Base-by-base conservation (phyloP, 1,140 invertebrate genomes). In the Scaptomyza montana region DNA sequence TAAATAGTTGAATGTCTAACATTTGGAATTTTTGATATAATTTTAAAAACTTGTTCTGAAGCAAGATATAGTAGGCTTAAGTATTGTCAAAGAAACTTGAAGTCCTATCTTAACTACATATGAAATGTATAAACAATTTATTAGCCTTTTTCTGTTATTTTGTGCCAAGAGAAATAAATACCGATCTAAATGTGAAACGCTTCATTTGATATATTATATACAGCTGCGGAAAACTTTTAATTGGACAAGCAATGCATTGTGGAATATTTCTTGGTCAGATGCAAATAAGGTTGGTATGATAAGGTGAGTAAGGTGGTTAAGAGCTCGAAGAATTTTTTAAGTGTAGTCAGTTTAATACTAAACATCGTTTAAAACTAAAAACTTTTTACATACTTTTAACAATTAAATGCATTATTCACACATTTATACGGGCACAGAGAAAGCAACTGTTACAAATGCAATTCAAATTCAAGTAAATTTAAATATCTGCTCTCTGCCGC, bases 381-480 rank as follows among this genome's bases (percentile, higher is more conserved):
- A 4, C 16, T 5, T 6, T n/a, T 16, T 4, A 30, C 21, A 12
- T 45, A 43, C 3, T 45, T 46, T 45, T 28, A 12, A 25, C 25
- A 21, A 39, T 39, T 39, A 9, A 43, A 43, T 9, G 41, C 12
- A 13, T 57, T 59, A 7, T 30, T 57, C 25, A 50, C 13, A 39
- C 4, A 41, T 41, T 30, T 25, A 13, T 55, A 47, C 9, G 1
- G 30, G 30, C 30, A 45, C 8, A 33, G 36, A 54, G 28, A 39
- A 39, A 59, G 28, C 5, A 60, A 43, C 66, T 46, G 59, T 46
- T 66, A 39, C 5, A 46, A 67, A 67, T 59, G 47, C 69, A 72
- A 60, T 69, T 69, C 21, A 36, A 46, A 28, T 63, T 54, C 53
- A 54, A 66, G 41, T 60, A 47, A 60, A 66, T 60, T 59, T 12